Percentiles rank a stretch among this genome's conserved stretches.
Conservation (phyloP, 2,113 vertebrate species). For the Gobio gobio region DNA sequence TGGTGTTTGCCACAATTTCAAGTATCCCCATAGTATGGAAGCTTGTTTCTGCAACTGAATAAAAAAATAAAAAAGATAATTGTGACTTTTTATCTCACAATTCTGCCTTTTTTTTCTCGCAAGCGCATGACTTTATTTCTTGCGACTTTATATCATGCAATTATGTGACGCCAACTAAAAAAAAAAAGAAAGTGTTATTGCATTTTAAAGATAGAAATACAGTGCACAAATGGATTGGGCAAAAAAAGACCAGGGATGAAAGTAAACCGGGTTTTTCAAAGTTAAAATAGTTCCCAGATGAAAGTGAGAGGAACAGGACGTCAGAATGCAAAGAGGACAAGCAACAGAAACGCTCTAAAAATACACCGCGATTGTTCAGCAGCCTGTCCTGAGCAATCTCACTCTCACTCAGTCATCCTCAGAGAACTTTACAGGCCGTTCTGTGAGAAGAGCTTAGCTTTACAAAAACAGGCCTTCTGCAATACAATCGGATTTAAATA, state of each 20-base stretch:
- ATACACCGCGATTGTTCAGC: slow-evolving; percentile 46
- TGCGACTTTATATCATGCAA: too few species aligned
- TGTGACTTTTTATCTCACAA: too few species aligned
- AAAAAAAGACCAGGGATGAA: not conserved
- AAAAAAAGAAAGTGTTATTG: too few species aligned
- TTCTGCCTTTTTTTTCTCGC: too few species aligned
- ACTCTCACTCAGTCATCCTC: slow-evolving; percentile 16
- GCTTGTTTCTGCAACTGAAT: too few species aligned
- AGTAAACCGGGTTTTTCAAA: not conserved
- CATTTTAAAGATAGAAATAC: too few species aligned
- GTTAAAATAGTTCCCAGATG: not conserved
- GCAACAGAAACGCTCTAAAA: slow-evolving; percentile 51
- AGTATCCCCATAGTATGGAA: not conserved
- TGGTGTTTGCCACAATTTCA: not conserved
- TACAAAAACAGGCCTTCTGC: not conserved
- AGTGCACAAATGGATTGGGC: not conserved
- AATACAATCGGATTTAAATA: not conserved
- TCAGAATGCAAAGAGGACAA: slow-evolving; percentile 39
- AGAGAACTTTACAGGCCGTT: slow-evolving; percentile 19
- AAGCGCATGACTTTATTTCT: too few species aligned
- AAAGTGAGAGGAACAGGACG: slow-evolving; percentile 1
- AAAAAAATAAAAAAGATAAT: too few species aligned
- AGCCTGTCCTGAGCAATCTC: slow-evolving; percentile 22
- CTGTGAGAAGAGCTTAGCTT: not conserved
- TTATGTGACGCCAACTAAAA: too few species aligned